Conservation (phyloP, 2,888 invertebrate species). For the Heliconius charithonia region DNA sequence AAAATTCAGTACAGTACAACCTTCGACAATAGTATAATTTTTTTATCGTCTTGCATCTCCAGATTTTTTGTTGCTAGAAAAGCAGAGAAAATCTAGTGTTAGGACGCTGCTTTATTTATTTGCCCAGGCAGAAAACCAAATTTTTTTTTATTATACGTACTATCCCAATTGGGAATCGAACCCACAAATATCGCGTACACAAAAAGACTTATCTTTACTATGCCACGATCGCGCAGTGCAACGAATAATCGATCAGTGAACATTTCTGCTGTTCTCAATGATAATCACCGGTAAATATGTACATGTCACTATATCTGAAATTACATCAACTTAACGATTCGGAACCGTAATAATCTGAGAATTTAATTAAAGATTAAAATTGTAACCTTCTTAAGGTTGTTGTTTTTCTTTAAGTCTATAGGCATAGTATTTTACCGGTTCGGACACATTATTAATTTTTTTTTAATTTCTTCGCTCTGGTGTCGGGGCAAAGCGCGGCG, state of each 20-base stretch:
- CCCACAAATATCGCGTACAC: neutral
- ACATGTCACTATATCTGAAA: slow-evolving; percentile 43
- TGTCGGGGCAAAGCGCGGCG: too few relatives aligned
- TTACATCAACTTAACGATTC: slow-evolving; percentile 34
- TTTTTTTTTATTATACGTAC: neutral
- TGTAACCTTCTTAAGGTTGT: slow-evolving; percentile 13
- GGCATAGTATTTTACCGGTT: slow-evolving; percentile 62
- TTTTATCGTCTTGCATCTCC: neutral
- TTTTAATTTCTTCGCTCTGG: too few relatives aligned
- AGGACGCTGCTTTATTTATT: neutral
- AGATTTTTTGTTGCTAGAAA: neutral
- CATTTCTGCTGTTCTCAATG: slow-evolving; percentile 62
- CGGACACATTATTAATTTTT: slow-evolving; percentile 69
- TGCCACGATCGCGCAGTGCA: slow-evolving; percentile 51
- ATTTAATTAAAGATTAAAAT: slow-evolving; percentile 44
- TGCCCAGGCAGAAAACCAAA: neutral
- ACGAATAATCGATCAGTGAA: slow-evolving; percentile 69
- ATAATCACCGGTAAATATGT: slow-evolving; percentile 51
- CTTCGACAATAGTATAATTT: neutral
- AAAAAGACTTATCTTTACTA: neutral
- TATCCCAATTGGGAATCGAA: neutral
- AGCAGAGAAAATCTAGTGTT: neutral
- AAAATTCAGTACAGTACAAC: slow-evolving; percentile 49
- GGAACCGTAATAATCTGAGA: slow-evolving; percentile 21
- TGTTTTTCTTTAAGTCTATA: neutral